Conservation (phyloP, 2,113 vertebrate species). For the Sander lucioperca region DNA sequence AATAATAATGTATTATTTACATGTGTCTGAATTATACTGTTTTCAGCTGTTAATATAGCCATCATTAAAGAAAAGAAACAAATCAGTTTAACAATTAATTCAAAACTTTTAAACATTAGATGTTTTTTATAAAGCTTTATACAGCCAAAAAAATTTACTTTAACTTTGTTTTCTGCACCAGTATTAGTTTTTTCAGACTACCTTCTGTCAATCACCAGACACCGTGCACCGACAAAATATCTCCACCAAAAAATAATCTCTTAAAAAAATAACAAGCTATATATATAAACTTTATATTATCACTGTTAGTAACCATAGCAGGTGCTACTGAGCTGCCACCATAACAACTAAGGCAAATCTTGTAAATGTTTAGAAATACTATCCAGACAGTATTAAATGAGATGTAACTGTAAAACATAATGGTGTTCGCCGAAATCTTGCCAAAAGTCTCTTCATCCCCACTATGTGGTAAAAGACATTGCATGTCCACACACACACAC, state of each 20-base stretch:
- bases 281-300: not conserved
- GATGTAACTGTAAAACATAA: slow-evolving; percentile 16
- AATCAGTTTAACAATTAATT: not conserved
- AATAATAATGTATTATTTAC: no score
- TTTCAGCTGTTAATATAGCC: not conserved
- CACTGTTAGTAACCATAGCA: not conserved
- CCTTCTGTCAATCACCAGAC: not conserved
- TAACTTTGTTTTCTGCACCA: not conserved
- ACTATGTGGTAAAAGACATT: not conserved
- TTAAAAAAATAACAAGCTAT: no score
- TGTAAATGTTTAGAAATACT: not conserved
- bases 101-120: not conserved
- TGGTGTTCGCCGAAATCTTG: not conserved
- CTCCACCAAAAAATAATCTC: not conserved
- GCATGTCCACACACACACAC: not conserved
- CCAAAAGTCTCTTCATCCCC: not conserved
- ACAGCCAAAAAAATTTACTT: not conserved
- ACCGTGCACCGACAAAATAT: not conserved
- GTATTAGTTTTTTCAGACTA: not conserved
- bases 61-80: not conserved
- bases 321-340: not conserved
- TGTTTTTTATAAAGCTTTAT: not conserved
- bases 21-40: not conserved
- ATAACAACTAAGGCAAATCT: not conserved
- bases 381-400: not conserved